A percentile compares a stretch with the other conserved stretches of the same genome.
Evolutionary conservation across 2,113 vertebrate genomes (phyloP).

Genomic region (Oenanthe oenanthe): DNA sequence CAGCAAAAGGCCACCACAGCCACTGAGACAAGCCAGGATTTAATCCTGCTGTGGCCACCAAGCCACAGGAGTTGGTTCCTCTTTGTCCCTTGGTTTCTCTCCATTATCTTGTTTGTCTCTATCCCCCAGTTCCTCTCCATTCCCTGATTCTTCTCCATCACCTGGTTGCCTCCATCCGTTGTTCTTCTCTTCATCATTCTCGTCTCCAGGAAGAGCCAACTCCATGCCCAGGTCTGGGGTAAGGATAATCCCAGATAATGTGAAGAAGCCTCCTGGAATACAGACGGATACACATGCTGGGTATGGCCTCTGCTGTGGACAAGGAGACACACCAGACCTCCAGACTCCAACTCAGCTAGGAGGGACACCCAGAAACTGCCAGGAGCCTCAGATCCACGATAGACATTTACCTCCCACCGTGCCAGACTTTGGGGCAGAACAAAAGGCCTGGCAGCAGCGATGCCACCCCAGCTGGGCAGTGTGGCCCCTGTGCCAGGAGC

Average conservation of each 20-base stretch:
- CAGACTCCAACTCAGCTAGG: not conserved
- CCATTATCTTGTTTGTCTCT: not conserved
- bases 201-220: not conserved
- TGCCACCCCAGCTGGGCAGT: not conserved
- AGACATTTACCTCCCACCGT: fast-evolving
- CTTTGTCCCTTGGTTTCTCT: not conserved
- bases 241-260: not conserved
- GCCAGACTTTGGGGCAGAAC: not conserved
- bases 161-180: not conserved
- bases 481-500: not conserved
- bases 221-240: not conserved
- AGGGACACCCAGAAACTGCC: not conserved
- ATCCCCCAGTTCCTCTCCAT: not conserved
- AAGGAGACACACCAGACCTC: not conserved
- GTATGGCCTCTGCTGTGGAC: not conserved
- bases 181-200: not conserved
- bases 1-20: not conserved
- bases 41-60: not conserved
- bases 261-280: not conserved
- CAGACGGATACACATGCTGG: not conserved
- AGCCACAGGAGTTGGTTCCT: fast-evolving
- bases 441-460: not conserved
- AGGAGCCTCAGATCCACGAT: not conserved
- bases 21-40: not conserved
- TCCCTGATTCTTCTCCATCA: not conserved